phyloP scores from a whole-genome alignment of 2,797 vertebrate species.

The Odontamblyopus lacepedii region DNA sequence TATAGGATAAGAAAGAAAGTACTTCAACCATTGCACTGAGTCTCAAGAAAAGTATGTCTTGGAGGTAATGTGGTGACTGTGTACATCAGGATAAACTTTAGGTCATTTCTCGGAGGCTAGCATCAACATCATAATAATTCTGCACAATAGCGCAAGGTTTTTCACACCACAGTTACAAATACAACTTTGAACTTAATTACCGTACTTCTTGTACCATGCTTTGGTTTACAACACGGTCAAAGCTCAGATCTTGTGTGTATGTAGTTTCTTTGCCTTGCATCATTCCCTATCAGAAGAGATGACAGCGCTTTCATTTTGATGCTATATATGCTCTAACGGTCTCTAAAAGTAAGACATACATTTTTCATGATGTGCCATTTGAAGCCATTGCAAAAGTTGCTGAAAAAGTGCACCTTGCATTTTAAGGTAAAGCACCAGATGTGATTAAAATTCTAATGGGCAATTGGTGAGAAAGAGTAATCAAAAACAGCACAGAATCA shows the following conservation, averaged over 20 bases:
- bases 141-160: neutral
- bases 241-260: neutral
- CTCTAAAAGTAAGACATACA: neutral
- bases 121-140: neutral
- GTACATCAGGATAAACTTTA: neutral
- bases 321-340: neutral
- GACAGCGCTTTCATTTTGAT: neutral
- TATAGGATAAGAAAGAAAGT: neutral
- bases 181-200: neutral
- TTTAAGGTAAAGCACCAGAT: slow-evolving; percentile 1
- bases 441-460: neutral
- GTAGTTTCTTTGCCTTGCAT: slow-evolving; percentile 33
- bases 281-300: slow-evolving; percentile 1
- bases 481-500: slow-evolving; percentile 9
- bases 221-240: neutral
- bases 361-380: neutral
- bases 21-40: too few species aligned
- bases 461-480: slow-evolving; percentile 4
- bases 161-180: neutral
- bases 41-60: neutral
- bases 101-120: too few species aligned
- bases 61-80: neutral
- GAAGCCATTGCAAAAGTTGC: neutral
- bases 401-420: neutral
- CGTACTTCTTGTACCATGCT: neutral